Evolutionary conservation across 2,113 vertebrate genomes (phyloP).

Genomic region (Macaca nemestrina): DNA sequence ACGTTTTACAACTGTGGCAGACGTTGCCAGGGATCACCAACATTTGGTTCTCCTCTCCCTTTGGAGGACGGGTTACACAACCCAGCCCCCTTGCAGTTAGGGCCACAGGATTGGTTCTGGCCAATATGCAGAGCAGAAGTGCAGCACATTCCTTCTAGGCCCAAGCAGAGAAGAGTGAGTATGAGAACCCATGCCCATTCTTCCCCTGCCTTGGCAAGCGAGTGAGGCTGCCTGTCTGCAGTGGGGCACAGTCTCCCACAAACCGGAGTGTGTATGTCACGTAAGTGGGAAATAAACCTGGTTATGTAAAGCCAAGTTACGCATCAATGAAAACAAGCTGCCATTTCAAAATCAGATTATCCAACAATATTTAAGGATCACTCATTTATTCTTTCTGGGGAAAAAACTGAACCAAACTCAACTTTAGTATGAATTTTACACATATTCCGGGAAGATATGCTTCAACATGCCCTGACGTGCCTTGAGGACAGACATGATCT

Average conservation of each 20-base stretch:
- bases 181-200: background rate
- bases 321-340: background rate
- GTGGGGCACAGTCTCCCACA: background rate
- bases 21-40: background rate
- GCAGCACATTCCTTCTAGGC: background rate
- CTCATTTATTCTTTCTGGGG: background rate
- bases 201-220: background rate
- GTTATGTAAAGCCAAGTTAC: background rate
- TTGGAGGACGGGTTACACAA: background rate
- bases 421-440: conserved; percentile 23
- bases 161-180: background rate
- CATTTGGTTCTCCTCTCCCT: background rate
- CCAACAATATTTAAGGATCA: background rate
- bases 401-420: background rate
- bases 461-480: background rate
- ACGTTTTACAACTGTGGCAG: background rate
- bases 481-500: background rate
- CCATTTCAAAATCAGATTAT: background rate
- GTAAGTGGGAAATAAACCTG: background rate
- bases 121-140: background rate
- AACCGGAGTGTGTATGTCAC: too few species aligned
- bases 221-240: background rate
- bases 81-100: background rate
- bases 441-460: background rate
- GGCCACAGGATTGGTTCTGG: background rate